Base-by-base conservation (phyloP, 2,888 invertebrate species). In the Ashinkailepas kermadecensis region DNA sequence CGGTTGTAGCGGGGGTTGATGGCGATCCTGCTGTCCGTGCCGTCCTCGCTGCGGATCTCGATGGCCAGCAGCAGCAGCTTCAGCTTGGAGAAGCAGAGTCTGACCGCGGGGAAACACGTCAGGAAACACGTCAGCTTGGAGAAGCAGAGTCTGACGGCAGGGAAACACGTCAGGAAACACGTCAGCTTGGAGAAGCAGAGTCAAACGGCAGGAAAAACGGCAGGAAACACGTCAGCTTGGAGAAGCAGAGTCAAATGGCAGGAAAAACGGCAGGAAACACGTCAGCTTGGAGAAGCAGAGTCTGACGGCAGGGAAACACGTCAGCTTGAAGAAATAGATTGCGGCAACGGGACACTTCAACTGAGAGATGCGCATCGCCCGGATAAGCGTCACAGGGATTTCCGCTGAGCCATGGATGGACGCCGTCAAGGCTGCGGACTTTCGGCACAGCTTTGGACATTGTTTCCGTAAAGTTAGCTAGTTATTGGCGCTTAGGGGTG, bases 141-240 rank as follows among this genome's bases (percentile, higher is more conserved):
- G 91, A 99, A 99, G 90, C 99, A 98, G 86, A 99, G 92, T 91
- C 99, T 99, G 90, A 79, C 39, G 39, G 39, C 39, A 39, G 39
- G 39, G 4, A 1, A 39, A 1, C 2, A 39, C 87, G 86, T 1
- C 83, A 99, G 91, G 84, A 99, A 91, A 82, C 99, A 91, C 89
- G 99, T 99, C 87, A 99, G 90, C 89, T 99, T 99, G 83, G 97
- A 96, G 91, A 99, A 99, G 90, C 99, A 98, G 86, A 99, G 92
- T 91, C 99, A 99, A 90, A 79, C n/a, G n/a, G n/a, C n/a, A n/a
- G n/a, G n/a, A n/a, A n/a, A n/a, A n/a, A n/a, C 87, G 86, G n/a
- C 83, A 99, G 91, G 84, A 99, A 91, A 82, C 99, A 91, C 89
- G 99, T 99, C 87, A 99, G 90, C 89, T 99, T 99, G 83, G 97